Percentiles rank a stretch among this genome's conserved stretches.
These are phyloP conservation scores for Trichogramma pretiosum DNA, from an alignment of 1,140 invertebrate species.

Conservation along the genomic window DNA sequence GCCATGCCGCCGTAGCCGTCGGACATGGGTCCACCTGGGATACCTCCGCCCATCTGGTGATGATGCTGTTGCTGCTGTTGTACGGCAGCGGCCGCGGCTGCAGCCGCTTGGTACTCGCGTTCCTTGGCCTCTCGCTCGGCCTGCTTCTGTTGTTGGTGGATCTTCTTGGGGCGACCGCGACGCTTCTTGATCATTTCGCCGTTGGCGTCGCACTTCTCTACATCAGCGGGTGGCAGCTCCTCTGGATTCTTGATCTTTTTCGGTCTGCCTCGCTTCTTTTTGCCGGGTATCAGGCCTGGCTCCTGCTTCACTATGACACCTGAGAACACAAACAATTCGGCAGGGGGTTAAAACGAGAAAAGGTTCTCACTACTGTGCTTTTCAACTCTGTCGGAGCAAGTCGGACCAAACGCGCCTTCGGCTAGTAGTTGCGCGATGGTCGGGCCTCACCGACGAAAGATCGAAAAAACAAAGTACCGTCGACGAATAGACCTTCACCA, in stretches of 20 bases:
- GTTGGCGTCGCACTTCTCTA: conserved; percentile 49
- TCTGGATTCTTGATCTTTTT: conserved; percentile 75
- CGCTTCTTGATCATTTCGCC: conserved; percentile 70
- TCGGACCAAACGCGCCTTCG: too few relatives aligned
- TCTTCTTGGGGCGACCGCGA: conserved; percentile 74
- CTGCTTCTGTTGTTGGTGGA: conserved; percentile 46
- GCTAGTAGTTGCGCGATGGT: too few relatives aligned
- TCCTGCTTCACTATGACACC: conserved; percentile 15
- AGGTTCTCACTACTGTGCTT: too few relatives aligned
- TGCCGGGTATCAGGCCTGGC: conserved; percentile 51
- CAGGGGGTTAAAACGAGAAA: too few relatives aligned
- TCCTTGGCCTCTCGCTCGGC: conserved; percentile 37
- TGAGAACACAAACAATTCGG: background rate
- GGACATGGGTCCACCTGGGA: conserved; percentile 24
- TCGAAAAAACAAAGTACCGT: background rate
- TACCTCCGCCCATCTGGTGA: conserved; percentile 20
- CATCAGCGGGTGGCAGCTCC: conserved; percentile 48
- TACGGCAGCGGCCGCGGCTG: conserved; percentile 31
- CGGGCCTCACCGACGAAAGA: background rate
- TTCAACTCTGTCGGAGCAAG: too few relatives aligned
- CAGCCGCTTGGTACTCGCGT: conserved; percentile 30
- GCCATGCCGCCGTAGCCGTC: conserved; percentile 38
- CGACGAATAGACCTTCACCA: conserved; percentile 23
- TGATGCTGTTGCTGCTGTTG: conserved; percentile 31
- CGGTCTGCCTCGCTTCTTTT: conserved; percentile 79